phyloP scores from a whole-genome alignment of 2,113 vertebrate genomes.

The Patagioenas fasciata region DNA sequence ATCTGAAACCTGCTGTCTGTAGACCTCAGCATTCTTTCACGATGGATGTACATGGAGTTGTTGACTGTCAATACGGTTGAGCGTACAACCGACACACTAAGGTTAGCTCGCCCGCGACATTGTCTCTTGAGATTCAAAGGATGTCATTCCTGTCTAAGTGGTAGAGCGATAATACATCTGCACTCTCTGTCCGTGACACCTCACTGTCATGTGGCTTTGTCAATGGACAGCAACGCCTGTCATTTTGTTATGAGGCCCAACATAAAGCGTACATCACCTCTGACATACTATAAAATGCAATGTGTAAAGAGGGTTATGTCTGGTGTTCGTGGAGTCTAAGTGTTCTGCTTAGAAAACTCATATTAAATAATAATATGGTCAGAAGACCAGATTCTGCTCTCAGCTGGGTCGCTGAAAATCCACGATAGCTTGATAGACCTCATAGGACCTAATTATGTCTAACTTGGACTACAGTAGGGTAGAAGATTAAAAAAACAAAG shows the following conservation, averaged over 20 bases:
- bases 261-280: constrained; percentile 8
- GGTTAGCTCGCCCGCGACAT: background rate
- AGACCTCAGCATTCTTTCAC: background rate
- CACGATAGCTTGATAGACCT: background rate
- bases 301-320: background rate
- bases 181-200: constrained; percentile 56
- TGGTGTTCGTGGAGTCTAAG: background rate
- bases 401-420: background rate
- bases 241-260: constrained; percentile 34
- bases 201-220: constrained; percentile 53
- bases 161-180: constrained; percentile 57
- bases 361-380: background rate
- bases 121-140: constrained; percentile 52
- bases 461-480: background rate
- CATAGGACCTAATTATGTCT: background rate
- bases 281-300: background rate
- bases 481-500: background rate
- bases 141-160: constrained; percentile 52
- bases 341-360: background rate
- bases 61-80: constrained; percentile 33
- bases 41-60: accelerated
- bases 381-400: background rate
- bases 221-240: constrained; percentile 54
- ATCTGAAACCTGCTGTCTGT: background rate
- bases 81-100: background rate